Evolutionary conservation across 2,888 invertebrate genomes (phyloP).

Genomic region (Halictus ligatus): DNA sequence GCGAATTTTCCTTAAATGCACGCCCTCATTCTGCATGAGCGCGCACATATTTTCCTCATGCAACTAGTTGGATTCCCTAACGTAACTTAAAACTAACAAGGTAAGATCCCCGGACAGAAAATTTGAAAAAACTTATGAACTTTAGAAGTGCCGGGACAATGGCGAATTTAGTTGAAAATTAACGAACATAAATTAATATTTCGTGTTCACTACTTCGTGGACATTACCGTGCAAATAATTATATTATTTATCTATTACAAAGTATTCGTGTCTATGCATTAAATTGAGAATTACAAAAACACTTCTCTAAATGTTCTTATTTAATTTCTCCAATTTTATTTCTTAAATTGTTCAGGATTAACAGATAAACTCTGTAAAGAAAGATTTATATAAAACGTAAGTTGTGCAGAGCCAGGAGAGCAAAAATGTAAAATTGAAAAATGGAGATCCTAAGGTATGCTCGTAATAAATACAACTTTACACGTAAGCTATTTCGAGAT

Average conservation of each 20-base stretch:
- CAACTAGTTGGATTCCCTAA: conserved; percentile 1
- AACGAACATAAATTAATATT: neutral
- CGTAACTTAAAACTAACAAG: conserved; percentile 27
- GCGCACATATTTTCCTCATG: conserved; percentile 6
- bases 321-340: too few species aligned
- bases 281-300: too few species aligned
- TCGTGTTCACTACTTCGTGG: neutral
- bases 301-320: too few species aligned
- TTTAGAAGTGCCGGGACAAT: neutral
- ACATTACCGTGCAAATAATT: too few species aligned
- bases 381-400: neutral
- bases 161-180: neutral
- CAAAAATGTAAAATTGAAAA: neutral
- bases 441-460: neutral
- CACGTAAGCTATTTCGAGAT: neutral
- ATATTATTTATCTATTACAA: too few species aligned
- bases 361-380: neutral
- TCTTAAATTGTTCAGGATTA: too few species aligned
- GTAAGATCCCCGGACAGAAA: neutral
- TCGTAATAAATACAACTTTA: neutral
- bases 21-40: conserved; percentile 13
- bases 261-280: too few species aligned
- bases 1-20: conserved; percentile 10
- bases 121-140: neutral
- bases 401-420: neutral